A percentile compares a stretch with the other conserved stretches of the same genome.
These are phyloP conservation scores for Clitarchus hookeri DNA, from an alignment of 2,888 invertebrate genomes.

Conservation along the genomic window DNA sequence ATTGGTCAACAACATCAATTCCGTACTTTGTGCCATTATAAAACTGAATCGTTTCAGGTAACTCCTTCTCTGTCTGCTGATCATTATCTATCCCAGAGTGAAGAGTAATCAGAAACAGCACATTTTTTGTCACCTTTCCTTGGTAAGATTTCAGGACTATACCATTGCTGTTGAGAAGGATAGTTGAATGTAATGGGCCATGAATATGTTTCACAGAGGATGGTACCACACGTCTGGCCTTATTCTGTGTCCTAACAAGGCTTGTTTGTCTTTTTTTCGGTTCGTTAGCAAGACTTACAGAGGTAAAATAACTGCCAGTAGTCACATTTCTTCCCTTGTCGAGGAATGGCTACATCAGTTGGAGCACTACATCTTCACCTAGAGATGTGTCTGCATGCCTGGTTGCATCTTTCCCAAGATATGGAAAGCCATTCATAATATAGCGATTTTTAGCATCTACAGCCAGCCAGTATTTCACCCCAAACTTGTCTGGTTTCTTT, in stretches of 20 bases:
- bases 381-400: neutral
- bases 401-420: neutral
- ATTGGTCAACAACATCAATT: neutral
- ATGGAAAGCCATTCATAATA: neutral
- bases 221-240: neutral
- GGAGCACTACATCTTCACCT: neutral
- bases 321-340: neutral
- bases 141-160: neutral
- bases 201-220: neutral
- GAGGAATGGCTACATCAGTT: neutral
- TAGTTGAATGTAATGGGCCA: neutral
- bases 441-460: conserved; percentile 12
- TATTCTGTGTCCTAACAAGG: neutral
- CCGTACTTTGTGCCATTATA: neutral
- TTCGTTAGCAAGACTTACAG: neutral
- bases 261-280: neutral
- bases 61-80: neutral
- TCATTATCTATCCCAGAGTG: neutral
- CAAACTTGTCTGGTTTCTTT: too few species aligned
- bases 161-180: neutral
- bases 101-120: neutral
- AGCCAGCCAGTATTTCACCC: too few species aligned
- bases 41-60: neutral
- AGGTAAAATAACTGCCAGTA: neutral
- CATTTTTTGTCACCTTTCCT: too few species aligned